A percentile compares a stretch with the other conserved stretches of the same genome.
Evolutionary conservation across 2,113 vertebrate genomes (phyloP).

Genomic region (Mustela lutreola): DNA sequence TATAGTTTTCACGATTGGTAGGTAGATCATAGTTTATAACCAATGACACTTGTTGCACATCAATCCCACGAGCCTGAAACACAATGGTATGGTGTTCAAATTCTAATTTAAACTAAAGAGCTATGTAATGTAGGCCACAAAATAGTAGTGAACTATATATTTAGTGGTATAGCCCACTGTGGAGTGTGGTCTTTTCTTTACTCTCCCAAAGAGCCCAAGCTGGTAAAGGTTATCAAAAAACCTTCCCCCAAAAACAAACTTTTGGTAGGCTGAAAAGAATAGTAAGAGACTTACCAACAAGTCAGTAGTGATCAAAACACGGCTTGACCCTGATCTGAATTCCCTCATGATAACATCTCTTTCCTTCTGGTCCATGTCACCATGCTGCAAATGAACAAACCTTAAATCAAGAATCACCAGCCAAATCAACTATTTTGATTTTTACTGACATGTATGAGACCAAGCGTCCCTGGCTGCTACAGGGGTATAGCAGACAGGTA

Average conservation of each 20-base stretch:
- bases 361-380: conserved; percentile 99
- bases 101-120: background rate
- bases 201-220: conserved; percentile 89
- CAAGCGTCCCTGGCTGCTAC: conserved; percentile 90
- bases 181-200: conserved; percentile 89
- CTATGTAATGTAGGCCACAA: conserved; percentile 86
- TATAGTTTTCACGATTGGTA: conserved; percentile 99
- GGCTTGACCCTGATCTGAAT: conserved; percentile 96
- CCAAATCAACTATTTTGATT: background rate
- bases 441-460: conserved; percentile 85
- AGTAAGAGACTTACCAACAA: conserved; percentile 92
- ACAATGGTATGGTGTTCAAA: background rate
- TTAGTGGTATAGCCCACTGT: conserved; percentile 87
- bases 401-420: conserved; percentile 39
- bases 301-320: conserved; percentile 98
- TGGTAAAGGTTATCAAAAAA: conserved; percentile 88
- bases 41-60: conserved; percentile 98
- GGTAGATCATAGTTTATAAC: conserved; percentile 99
- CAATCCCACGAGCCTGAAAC: conserved; percentile 97
- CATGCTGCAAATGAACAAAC: conserved; percentile 90
- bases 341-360: conserved; percentile 99
- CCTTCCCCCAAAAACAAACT: conserved; percentile 80
- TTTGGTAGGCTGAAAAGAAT: conserved; percentile 77
- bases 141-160: conserved; percentile 91
- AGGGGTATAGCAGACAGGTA: conserved; percentile 82